phyloP scores from a whole-genome alignment of 2,113 vertebrate species.

The Pangasianodon gigas region DNA sequence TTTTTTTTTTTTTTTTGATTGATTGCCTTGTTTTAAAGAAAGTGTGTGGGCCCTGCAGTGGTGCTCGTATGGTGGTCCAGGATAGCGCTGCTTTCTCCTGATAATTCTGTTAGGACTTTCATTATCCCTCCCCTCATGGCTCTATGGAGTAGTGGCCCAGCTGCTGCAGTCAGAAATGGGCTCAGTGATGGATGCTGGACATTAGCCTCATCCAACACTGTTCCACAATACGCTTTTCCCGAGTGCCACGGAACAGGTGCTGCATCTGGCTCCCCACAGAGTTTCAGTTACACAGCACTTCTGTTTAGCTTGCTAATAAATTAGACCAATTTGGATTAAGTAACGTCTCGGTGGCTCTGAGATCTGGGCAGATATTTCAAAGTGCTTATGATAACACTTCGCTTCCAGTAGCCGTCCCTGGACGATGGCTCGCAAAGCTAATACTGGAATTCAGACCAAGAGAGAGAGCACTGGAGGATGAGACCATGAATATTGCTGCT shows the following conservation, averaged over 20 bases:
- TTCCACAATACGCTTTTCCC: conserved; percentile 14
- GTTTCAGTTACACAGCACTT: conserved; percentile 35
- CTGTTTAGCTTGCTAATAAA: conserved; percentile 45
- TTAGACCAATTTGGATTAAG: conserved; percentile 48
- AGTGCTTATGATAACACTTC: background rate
- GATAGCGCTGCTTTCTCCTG: conserved; percentile 20
- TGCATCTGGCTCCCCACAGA: conserved; percentile 22
- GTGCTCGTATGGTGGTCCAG: background rate
- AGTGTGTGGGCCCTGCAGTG: conserved; percentile 17
- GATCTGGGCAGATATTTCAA: background rate
- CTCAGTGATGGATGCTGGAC: conserved; percentile 47
- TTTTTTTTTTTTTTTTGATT: background rate
- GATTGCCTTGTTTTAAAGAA: conserved; percentile 20
- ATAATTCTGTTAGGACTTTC: conserved; percentile 53
- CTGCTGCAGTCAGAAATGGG: conserved; percentile 23
- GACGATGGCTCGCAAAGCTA: background rate
- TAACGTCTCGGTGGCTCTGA: conserved; percentile 13
- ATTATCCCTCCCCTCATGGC: conserved; percentile 34
- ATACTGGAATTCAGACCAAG: conserved; percentile 18
- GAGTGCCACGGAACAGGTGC: conserved; percentile 30
- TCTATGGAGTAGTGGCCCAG: conserved; percentile 1
- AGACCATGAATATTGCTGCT: conserved; percentile 5
- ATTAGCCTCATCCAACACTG: conserved; percentile 31
- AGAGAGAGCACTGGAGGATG: background rate
- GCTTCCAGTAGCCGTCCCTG: background rate